A percentile compares a stretch with the other conserved stretches of the same genome.
These are phyloP conservation scores for Lasioglossum zephyrum DNA, from an alignment of 2,888 invertebrate species.

Conservation along the genomic window DNA sequence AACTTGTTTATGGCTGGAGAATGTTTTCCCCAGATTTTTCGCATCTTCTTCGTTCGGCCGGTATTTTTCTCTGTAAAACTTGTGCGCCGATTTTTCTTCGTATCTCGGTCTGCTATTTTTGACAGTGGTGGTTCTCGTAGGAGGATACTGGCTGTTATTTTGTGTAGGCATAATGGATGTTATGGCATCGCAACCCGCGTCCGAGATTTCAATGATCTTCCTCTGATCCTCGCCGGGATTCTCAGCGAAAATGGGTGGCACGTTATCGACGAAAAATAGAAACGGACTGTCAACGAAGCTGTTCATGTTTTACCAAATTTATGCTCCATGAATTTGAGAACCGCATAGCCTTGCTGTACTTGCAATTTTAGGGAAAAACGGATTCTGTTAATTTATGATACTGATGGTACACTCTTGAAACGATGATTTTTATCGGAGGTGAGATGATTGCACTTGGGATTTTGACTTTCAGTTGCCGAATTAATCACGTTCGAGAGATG, in stretches of 20 bases:
- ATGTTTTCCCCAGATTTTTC: neutral
- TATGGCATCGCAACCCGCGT: slow-evolving; percentile 63
- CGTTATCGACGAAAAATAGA: slow-evolving; percentile 66
- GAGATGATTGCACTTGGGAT: slow-evolving; percentile 3
- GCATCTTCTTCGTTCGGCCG: neutral
- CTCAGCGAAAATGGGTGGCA: slow-evolving; percentile 38
- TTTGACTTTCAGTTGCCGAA: neutral
- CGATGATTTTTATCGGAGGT: neutral
- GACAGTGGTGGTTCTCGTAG: neutral
- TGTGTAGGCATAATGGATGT: neutral
- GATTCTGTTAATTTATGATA: neutral
- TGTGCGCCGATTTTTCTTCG: neutral
- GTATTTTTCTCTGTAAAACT: neutral
- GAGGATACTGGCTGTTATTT: neutral
- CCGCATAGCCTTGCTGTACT: neutral
- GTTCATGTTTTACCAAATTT: slow-evolving; percentile 50
- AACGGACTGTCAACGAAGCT: slow-evolving; percentile 62
- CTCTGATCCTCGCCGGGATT: slow-evolving; percentile 14
- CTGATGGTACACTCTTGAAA: neutral
- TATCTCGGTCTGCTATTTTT: neutral
- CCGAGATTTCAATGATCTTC: slow-evolving; percentile 61
- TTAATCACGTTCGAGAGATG: slow-evolving; percentile 1
- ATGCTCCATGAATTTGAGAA: neutral
- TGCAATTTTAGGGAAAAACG: neutral
- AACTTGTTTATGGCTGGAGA: neutral